phyloP scores from a whole-genome alignment of 2,113 vertebrate genomes.

The Odocoileus virginianus region DNA sequence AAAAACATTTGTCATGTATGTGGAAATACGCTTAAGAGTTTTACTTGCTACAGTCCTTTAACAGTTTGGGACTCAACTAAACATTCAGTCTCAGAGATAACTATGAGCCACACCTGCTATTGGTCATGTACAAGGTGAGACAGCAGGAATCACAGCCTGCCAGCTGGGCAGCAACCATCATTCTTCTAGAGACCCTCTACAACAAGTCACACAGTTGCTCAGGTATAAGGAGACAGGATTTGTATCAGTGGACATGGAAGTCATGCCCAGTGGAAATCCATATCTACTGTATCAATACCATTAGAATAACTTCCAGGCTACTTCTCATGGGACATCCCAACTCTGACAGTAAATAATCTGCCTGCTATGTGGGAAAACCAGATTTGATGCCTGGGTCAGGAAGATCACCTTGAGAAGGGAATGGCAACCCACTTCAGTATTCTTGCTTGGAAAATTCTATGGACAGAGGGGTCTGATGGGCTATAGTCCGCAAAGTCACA shows the following conservation, averaged over 20 bases:
- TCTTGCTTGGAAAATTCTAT: background rate
- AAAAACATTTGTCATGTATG: background rate
- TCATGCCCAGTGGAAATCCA: background rate
- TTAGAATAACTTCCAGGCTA: background rate
- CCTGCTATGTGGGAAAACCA: fast-evolving
- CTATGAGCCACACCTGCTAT: background rate
- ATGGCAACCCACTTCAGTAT: background rate
- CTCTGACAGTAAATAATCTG: background rate
- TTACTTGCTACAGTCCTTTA: background rate
- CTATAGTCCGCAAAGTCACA: fast-evolving
- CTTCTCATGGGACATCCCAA: background rate
- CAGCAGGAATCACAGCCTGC: background rate
- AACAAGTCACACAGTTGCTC: background rate
- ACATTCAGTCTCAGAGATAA: background rate
- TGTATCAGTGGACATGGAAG: fast-evolving
- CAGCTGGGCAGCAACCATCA: background rate
- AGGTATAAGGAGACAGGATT: background rate
- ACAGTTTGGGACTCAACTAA: background rate
- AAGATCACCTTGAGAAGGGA: background rate
- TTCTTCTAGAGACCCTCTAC: background rate
- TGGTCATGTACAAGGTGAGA: background rate
- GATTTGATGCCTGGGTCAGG: background rate
- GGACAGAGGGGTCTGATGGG: background rate
- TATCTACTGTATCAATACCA: background rate
- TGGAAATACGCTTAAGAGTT: background rate